phyloP scores from a whole-genome alignment of 2,113 vertebrate genomes.

The Girardinichthys multiradiatus region DNA sequence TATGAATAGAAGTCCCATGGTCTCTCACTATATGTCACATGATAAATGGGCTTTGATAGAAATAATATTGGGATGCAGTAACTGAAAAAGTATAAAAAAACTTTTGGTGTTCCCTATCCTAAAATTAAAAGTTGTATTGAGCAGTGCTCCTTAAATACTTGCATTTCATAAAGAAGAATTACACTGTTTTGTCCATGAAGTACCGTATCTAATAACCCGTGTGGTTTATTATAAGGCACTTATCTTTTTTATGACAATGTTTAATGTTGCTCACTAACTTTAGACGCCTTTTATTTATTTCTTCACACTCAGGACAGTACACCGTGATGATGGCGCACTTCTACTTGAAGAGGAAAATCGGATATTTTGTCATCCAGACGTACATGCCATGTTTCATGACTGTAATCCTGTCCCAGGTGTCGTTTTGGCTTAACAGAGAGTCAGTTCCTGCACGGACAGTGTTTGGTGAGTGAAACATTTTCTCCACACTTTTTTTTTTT shows the following conservation, averaged over 20 bases:
- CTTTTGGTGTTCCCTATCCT: too few species aligned
- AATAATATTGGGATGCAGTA: too few species aligned
- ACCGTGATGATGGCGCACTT: conserved; percentile 98
- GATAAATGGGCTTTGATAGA: too few species aligned
- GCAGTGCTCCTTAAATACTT: too few species aligned
- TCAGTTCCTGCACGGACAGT: conserved; percentile 96
- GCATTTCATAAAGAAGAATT: not conserved
- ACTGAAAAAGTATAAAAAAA: too few species aligned
- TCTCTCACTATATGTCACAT: too few species aligned
- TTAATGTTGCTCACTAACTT: not conserved
- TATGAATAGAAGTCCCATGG: too few species aligned
- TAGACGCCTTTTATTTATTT: not conserved
- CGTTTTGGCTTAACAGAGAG: conserved; percentile 97
- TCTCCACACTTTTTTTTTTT: not conserved
- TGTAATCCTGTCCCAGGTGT: conserved; percentile 96
- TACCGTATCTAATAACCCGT: not conserved
- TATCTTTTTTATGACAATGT: not conserved
- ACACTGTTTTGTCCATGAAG: not conserved
- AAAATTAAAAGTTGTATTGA: too few species aligned
- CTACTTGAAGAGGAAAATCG: conserved; percentile 96
- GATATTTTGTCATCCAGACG: conserved; percentile 98
- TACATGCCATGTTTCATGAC: conserved; percentile 99
- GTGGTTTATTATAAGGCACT: not conserved
- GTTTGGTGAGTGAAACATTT: conserved; percentile 87
- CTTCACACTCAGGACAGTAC: conserved; percentile 86